Evolutionary conservation across 2,888 invertebrate genomes (phyloP).

Genomic region (Phortica magna): DNA sequence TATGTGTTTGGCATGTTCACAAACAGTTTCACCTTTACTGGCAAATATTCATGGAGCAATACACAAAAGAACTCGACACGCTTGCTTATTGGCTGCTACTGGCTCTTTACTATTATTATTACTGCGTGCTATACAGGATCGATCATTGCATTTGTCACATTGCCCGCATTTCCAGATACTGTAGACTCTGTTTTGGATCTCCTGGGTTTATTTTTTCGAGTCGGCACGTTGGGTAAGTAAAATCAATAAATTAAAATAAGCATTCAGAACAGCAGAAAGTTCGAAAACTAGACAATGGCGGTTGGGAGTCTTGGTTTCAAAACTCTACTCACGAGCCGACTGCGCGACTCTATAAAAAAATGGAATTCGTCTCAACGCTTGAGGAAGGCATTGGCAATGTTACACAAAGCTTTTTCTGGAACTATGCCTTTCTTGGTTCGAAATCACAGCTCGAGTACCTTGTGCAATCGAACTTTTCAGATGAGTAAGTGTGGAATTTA

Average conservation of each 20-base stretch:
- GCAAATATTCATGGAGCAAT: constrained; percentile 85
- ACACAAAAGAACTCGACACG: constrained; percentile 85
- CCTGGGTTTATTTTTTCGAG: constrained; percentile 83
- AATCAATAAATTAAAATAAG: not conserved
- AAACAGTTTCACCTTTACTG: constrained; percentile 86
- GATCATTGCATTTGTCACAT: constrained; percentile 90
- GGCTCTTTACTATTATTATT: constrained; percentile 91
- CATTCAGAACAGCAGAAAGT: not conserved
- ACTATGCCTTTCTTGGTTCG: constrained; percentile 88
- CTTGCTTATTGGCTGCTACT: constrained; percentile 86
- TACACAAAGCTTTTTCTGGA: constrained; percentile 87
- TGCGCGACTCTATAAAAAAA: constrained; percentile 81
- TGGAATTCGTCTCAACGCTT: constrained; percentile 84
- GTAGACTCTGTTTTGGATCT: constrained; percentile 85
- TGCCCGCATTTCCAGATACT: constrained; percentile 87
- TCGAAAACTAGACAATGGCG: constrained; percentile 82
- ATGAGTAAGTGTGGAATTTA: constrained; percentile 77
- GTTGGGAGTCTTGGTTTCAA: constrained; percentile 87
- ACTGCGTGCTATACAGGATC: constrained; percentile 91
- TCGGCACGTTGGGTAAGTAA: constrained; percentile 84
- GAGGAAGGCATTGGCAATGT: constrained; percentile 86
- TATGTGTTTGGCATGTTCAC: constrained; percentile 92
- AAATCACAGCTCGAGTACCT: constrained; percentile 85
- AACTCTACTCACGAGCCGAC: constrained; percentile 84
- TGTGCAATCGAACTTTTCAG: constrained; percentile 85